Base-by-base conservation (phyloP, 2,888 invertebrate species). In the Volucella inflata region DNA sequence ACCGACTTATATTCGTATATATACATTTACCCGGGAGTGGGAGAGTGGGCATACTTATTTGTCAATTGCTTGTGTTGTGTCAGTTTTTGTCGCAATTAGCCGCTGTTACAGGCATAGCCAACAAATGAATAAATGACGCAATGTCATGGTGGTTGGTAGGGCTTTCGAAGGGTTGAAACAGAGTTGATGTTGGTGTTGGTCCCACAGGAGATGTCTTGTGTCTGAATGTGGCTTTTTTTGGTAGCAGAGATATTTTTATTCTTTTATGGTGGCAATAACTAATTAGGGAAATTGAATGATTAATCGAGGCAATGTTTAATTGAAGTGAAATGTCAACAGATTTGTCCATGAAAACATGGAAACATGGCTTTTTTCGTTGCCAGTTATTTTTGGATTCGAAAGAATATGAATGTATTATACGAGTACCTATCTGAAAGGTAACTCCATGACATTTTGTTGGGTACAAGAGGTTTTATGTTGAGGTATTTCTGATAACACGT, bases 21-120 rank as follows among this genome's bases (percentile, higher is more conserved):
- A n/a, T 51, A 12, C 44, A 11, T n/a, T 51, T 12, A 12, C 12
- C n/a, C n/a, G n/a, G n/a, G 16, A 30, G 30, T 30, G 21, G 36
- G 53, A 38, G 30, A 44, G 21, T n/a, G 16, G 12, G 14, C 42
- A 46, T 12, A 48, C 17, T 48, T 65, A 79, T 71, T 79, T 84
- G 84, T 84, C 84, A 84, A 80, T 71, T 67, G 84, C 30, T 60
- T 80, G 75, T 84, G 44, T 75, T 75, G 71, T 84, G 84, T 79
- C 84, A 79, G 59, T 42, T 84, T 70, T 51, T 44, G 74, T 40
- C 55, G 60, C 80, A 80, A 76, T 80, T 79, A 84, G 67, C 64
- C 9, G 40, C 12, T 36, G 42, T 42, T 57, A 59, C 36, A 30
- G 55, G 21, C 21, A 21, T 21, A 2, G 3, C 9, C 62, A 48